These are phyloP conservation scores for Tenebrosternarchus preto DNA, from an alignment of 2,113 vertebrate genomes.

Conservation along the genomic window DNA sequence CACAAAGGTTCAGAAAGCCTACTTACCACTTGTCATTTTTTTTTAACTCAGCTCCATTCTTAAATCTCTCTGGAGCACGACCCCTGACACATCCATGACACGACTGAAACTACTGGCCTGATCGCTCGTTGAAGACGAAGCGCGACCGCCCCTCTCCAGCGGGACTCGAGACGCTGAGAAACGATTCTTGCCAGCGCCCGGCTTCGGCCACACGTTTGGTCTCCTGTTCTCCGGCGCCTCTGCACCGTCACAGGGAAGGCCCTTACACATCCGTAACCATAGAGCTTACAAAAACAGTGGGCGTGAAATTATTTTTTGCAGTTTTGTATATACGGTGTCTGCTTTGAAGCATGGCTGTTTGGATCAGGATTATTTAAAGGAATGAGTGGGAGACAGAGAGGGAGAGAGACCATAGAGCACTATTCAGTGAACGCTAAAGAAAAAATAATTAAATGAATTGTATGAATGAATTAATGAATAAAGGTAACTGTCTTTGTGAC, in stretches of 20 bases:
- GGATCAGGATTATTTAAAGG: constrained; percentile 39
- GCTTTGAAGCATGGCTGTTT: constrained; percentile 9
- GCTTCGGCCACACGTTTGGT: not conserved
- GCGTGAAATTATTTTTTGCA: constrained; percentile 1
- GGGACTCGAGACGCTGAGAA: too few species aligned
- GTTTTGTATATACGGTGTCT: constrained; percentile 45
- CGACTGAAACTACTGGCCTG: not conserved
- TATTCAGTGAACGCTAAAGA: not conserved
- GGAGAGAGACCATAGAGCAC: not conserved
- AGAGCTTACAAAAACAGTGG: constrained; percentile 30
- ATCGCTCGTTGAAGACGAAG: not conserved
- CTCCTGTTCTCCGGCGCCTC: constrained; percentile 1
- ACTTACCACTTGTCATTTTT: not conserved
- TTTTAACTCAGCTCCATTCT: not conserved
- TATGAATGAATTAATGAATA: too few species aligned
- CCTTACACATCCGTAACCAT: constrained; percentile 13
- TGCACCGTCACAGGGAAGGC: constrained; percentile 6
- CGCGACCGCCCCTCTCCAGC: not conserved
- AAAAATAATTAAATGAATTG: not conserved
- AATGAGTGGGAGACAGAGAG: not conserved
- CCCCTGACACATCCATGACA: not conserved
- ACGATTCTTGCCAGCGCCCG: not conserved
- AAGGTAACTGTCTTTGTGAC: too few species aligned
- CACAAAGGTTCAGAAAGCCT: not conserved
- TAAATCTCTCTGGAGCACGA: not conserved